Evolutionary conservation across 1,140 invertebrate species (phyloP).

Genomic region (Pseudomyrmex dendroicus): DNA sequence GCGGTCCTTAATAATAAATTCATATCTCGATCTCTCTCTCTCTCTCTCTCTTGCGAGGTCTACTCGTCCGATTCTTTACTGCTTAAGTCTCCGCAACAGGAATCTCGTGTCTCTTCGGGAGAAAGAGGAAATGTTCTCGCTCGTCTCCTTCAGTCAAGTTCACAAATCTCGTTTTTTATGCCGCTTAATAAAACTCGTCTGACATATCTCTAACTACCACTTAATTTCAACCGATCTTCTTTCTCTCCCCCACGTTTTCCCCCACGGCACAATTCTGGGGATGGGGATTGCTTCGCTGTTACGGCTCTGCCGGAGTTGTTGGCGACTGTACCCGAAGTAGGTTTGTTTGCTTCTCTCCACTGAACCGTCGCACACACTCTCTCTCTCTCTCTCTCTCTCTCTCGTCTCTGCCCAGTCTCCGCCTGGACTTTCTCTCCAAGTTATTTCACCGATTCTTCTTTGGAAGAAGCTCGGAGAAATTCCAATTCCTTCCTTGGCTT

Average conservation of each 20-base stretch:
- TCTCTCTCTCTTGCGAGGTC: too few species aligned
- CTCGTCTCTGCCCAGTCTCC: background rate
- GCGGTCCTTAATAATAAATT: constrained; percentile 84
- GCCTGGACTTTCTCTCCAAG: constrained; percentile 21
- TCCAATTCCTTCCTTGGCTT: constrained; percentile 67
- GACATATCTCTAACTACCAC: constrained; percentile 85
- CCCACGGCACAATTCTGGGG: background rate
- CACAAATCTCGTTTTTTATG: constrained; percentile 85
- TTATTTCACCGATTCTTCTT: constrained; percentile 53
- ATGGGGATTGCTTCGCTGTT: constrained; percentile 9
- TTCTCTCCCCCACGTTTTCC: background rate
- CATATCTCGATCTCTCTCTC: constrained; percentile 79
- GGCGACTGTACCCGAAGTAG: constrained; percentile 32
- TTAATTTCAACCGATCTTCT: constrained; percentile 80
- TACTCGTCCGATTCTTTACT: constrained; percentile 29
- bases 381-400: too few species aligned
- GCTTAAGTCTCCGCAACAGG: constrained; percentile 38
- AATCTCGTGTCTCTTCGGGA: constrained; percentile 46
- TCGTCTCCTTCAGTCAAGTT: constrained; percentile 62
- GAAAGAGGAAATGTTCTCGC: background rate
- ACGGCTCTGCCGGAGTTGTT: constrained; percentile 29
- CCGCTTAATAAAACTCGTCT: constrained; percentile 85
- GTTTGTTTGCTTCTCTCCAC: constrained; percentile 40
- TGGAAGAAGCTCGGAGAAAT: constrained; percentile 56
- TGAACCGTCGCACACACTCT: background rate